Evolutionary conservation across 2,113 vertebrate genomes (phyloP), one percentile per base, ranked within the genome.

Genomic region (Pseudolaguvia tuberculata): DNA sequence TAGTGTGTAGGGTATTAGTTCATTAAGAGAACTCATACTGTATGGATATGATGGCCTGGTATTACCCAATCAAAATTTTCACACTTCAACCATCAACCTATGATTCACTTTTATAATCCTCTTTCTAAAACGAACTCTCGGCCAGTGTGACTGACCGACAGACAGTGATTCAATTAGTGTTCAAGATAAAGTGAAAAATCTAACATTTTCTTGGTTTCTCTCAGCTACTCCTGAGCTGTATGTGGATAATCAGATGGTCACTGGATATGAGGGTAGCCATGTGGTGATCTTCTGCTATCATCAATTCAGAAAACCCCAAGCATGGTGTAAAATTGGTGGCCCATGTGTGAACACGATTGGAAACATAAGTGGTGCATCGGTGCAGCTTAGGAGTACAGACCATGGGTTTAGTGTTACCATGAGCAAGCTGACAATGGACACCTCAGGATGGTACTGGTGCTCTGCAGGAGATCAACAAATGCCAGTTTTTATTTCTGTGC

Each of bases 401-500:
- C 0, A 2, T 14, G 6, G 18, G 35, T 31, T 58, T 55, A 65
- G 0, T 5, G 78, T 79, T 51, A 71, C n/a, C 17, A 75, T 79
- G 55, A 70, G 57, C 21, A 11, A 62, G 14, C 77, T 75, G 27
- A 42, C 21, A 15, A 65, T 42, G 58, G 10, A 65, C 51, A 70
- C 63, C 27, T 29, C 45, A 4, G 72, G 72, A 51, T 79, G 78
- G 72, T 79, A 75, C 42, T 42, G 4, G 13, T 76, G 61, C 61
- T 67, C 59, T 1, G 18, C 5, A 10, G 35, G 27, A 17, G 23
- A 80, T 4, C 18, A 35, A n/a, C 73, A 76, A 59, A 76, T 79
- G 45, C 78, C 73, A 52, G 59, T 70, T 58, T n/a, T 72, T 11
- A 71, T 79, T 20, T 62, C 59, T 35, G 45, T 67, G 5, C 5